Evolutionary conservation across 2,888 invertebrate genomes (phyloP).

Genomic region (Clostera curtula): DNA sequence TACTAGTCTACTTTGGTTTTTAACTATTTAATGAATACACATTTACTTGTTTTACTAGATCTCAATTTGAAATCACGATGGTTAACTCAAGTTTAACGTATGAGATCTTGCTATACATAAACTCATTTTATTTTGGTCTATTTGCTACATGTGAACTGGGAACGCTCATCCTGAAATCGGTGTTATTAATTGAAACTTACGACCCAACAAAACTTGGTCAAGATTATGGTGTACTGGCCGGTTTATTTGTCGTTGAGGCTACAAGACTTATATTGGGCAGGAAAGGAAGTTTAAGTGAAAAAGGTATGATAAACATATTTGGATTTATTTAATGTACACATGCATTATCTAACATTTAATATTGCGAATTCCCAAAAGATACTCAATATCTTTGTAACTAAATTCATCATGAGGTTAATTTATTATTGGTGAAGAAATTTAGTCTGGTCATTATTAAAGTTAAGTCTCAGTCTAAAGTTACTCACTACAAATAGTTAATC

Average conservation of each 20-base stretch:
- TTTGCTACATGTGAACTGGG: slow-evolving; percentile 88
- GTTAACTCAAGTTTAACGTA: slow-evolving; percentile 87
- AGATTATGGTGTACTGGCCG: slow-evolving; percentile 86
- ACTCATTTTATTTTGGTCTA: slow-evolving; percentile 91
- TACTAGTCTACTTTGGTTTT: too few relatives aligned
- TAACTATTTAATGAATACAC: too few relatives aligned
- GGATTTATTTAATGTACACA: slow-evolving; percentile 1
- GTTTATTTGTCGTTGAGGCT: slow-evolving; percentile 86
- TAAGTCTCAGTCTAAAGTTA: too few relatives aligned
- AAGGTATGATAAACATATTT: slow-evolving; percentile 50
- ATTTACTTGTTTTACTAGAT: slow-evolving; percentile 1
- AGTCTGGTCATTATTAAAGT: too few relatives aligned
- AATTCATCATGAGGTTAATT: too few relatives aligned
- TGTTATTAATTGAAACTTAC: slow-evolving; percentile 70
- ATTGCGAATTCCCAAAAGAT: too few relatives aligned
- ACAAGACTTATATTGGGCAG: slow-evolving; percentile 88
- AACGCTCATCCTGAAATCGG: slow-evolving; percentile 84
- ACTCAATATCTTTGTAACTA: too few relatives aligned
- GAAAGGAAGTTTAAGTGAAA: slow-evolving; percentile 90
- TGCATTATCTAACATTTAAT: too few relatives aligned
- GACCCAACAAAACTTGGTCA: slow-evolving; percentile 80
- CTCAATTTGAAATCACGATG: slow-evolving; percentile 39
- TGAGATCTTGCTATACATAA: slow-evolving; percentile 88
- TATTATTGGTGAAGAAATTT: too few relatives aligned
- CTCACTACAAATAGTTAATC: too few relatives aligned